Evolutionary conservation across 2,888 invertebrate species (phyloP).

Genomic region (Synergus itoensis): DNA sequence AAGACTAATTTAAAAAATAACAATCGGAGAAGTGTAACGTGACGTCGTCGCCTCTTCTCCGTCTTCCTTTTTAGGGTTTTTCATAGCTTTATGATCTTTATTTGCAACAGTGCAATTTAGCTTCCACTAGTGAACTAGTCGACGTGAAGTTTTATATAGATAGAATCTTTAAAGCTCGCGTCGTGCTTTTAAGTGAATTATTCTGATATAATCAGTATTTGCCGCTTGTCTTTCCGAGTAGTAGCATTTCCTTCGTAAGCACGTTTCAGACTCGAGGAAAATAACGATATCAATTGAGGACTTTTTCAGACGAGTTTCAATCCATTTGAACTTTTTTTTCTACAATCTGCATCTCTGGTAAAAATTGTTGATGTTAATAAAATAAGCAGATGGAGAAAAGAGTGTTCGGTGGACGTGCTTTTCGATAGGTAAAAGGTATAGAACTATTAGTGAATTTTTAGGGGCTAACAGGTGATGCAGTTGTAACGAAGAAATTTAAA

Average conservation of each 20-base stretch:
- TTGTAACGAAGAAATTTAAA: constrained; percentile 37
- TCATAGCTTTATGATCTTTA: constrained; percentile 17
- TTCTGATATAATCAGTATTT: constrained; percentile 46
- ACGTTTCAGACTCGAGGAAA: constrained; percentile 37
- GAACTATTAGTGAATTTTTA: constrained; percentile 14
- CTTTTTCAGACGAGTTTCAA: not conserved
- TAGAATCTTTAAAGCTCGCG: constrained; percentile 1
- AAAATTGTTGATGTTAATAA: not conserved
- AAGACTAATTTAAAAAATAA: not conserved
- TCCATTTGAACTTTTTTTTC: not conserved
- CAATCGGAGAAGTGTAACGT: constrained; percentile 12
- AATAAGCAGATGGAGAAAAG: not conserved
- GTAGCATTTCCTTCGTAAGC: constrained; percentile 25
- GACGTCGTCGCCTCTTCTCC: constrained; percentile 17
- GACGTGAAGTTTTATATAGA: not conserved
- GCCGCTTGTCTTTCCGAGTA: constrained; percentile 47
- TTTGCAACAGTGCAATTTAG: constrained; percentile 20
- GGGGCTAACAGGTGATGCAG: constrained; percentile 23
- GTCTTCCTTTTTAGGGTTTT: constrained; percentile 27
- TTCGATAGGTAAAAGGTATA: constrained; percentile 12
- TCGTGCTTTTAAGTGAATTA: constrained; percentile 41
- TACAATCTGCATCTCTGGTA: not conserved
- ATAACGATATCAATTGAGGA: not conserved
- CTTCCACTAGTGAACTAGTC: constrained; percentile 31
- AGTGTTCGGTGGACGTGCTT: not conserved